Conservation (phyloP, 2,113 vertebrate species). For the Tragelaphus imberbis region DNA sequence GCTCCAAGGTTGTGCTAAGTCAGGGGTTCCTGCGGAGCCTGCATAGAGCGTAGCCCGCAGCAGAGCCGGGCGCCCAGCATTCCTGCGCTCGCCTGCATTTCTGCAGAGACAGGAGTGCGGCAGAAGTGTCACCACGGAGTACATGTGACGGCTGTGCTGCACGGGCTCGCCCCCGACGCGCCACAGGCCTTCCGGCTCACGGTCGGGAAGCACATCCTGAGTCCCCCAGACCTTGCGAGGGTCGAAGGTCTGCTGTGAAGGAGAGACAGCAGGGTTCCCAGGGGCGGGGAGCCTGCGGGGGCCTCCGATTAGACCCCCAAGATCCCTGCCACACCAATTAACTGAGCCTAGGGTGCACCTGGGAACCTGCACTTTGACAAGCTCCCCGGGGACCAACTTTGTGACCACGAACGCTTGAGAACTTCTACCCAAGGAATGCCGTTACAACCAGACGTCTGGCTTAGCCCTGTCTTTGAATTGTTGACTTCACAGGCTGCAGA, state of each 20-base stretch:
- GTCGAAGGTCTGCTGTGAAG: neutral
- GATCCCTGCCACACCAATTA: neutral
- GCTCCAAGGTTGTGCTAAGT: neutral
- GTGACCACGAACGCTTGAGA: too few species aligned
- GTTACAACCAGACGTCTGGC: rapidly evolving
- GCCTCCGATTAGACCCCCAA: rapidly evolving
- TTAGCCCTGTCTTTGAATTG: neutral
- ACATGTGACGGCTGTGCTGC: rapidly evolving
- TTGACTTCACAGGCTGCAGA: rapidly evolving
- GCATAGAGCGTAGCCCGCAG: rapidly evolving
- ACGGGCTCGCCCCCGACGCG: rapidly evolving
- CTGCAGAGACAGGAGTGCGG: neutral
- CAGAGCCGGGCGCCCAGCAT: rapidly evolving
- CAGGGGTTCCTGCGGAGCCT: rapidly evolving
- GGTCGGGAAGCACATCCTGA: rapidly evolving
- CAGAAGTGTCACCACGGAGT: rapidly evolving
- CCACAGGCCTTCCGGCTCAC: too few species aligned
- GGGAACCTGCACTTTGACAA: neutral
- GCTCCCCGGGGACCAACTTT: neutral
- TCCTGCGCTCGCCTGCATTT: rapidly evolving
- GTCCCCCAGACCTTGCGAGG: rapidly evolving
- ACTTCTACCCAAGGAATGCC: too few species aligned
- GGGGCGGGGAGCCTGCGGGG: rapidly evolving
- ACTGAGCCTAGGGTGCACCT: rapidly evolving
- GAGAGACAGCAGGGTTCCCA: rapidly evolving